Evolutionary conservation across 2,888 invertebrate species (phyloP), one percentile per base, ranked within the genome.

Genomic region (Ectobius pallidus): DNA sequence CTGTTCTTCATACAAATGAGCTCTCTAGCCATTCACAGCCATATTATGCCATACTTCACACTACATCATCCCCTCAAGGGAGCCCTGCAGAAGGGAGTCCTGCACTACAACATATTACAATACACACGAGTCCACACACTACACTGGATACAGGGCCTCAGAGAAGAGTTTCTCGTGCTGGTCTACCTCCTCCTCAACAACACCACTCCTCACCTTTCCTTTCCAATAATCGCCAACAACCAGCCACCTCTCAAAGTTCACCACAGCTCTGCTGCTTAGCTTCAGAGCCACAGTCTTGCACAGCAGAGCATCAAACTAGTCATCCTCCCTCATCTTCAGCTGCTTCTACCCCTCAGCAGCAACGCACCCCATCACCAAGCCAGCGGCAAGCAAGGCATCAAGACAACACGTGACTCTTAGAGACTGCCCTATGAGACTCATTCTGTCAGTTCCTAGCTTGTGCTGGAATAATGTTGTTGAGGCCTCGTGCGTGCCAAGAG

Each of bases 41-140:
- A 7, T 78, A 75, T 74, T 79, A 78, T 74, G 79, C 78, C 44
- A 77, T 79, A 44, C 74, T 79, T 20, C 79, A 79, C 72, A 75
- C 78, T 39, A 77, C 77, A 39, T 76, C 78, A 7, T 77, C 78
- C 52, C 52, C 11, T 3, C 20, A 20, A 20, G 49, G 20, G 4
- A 52, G 22, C 11, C 44, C 44, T 18, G 16, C 44, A n/a, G 46
- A 20, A 7, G 46, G 18, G 18, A 46, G 18, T 18, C 18, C 46
- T n/a, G n/a, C 46, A 4, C 46, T 46, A 4, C 46, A 46, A 46
- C 62, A 58, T 42, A 67, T 58, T 72, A 77, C 71, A 49, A 73
- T 75, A 67, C 76, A 76, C 75, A 71, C 70, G 44, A 70, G 70
- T 62, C 70, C 70, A 32, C 63, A 70, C 46, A 49, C 70, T 9